These are phyloP conservation scores for Molorchus minor DNA, from an alignment of 2,888 invertebrate genomes.

Conservation along the genomic window DNA sequence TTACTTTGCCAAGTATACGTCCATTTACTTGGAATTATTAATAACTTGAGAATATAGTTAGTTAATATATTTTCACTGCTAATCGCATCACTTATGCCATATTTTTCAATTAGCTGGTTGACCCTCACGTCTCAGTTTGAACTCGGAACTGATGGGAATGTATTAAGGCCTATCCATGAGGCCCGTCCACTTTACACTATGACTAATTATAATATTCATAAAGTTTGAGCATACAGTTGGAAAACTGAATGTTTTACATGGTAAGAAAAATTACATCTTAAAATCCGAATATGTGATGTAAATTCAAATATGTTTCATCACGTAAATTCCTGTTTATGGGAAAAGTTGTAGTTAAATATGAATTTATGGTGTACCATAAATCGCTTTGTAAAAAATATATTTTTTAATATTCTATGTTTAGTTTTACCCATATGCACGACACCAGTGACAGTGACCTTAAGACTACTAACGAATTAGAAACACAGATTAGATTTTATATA, in stretches of 20 bases:
- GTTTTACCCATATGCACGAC: too few species aligned
- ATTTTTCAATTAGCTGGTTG: slow-evolving; percentile 50
- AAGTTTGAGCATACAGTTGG: background rate
- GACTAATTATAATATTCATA: slow-evolving; percentile 20
- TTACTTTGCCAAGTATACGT: slow-evolving; percentile 39
- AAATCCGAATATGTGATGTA: too few species aligned
- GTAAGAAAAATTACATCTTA: background rate
- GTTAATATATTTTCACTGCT: slow-evolving; percentile 50
- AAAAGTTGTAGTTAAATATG: too few species aligned
- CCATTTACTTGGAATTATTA: slow-evolving; percentile 41
- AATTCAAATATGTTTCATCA: too few species aligned
- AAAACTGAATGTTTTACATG: slow-evolving; percentile 4
- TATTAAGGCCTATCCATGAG: background rate
- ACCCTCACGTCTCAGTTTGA: slow-evolving; percentile 47
- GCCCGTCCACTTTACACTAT: slow-evolving; percentile 4
- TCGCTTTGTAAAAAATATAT: too few species aligned
- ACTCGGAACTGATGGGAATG: slow-evolving; percentile 28
- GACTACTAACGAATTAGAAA: too few species aligned
- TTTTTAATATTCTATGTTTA: too few species aligned
- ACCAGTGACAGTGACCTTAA: too few species aligned
- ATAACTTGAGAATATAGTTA: slow-evolving; percentile 40
- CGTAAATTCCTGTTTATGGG: too few species aligned
- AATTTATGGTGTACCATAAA: too few species aligned
- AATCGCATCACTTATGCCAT: slow-evolving; percentile 50
- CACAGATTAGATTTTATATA: too few species aligned